Base-by-base conservation (phyloP, 2,888 invertebrate species). In the Tolmerus cingulatus region DNA sequence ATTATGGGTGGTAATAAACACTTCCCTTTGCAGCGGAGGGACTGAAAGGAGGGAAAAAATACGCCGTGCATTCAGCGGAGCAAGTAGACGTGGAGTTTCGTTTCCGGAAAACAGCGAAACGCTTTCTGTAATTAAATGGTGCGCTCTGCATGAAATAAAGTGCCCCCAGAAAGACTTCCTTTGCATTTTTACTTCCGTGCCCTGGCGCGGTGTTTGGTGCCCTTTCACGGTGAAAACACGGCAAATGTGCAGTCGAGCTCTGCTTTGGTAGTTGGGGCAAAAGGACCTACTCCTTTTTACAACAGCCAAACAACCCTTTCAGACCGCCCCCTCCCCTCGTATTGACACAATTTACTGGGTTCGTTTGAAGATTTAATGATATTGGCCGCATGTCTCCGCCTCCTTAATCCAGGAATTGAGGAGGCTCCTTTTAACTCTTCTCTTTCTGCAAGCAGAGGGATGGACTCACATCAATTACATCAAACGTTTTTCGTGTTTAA, bases 51-150 rank as follows among this genome's bases (percentile, higher is more conserved):
- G 12, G 23, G 23, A 3, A 8, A 7, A 66, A 27, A 66, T 23
- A 14, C 9, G 40, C 9, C 78, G 4, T 78, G 40, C 43, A 43
- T 19, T 27, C 9, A 43, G n/a, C 2, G 78, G 8, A 43, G 16
- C 78, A 77, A 19, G 43, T 55, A 30, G 34, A 81, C 55, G 82
- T 37, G 40, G 66, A 12, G 27, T 23, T 82, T 82, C 57, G 27
- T 23, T 82, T 82, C 57, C 57, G 37, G 23, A 66, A 34, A 57
- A 57, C 57, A 57, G 66, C 16, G 74, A 23, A 55, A 66, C 51
- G 82, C 57, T 82, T 82, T 82, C 82, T 57, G 82, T 82, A 82
- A 82, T 82, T 82, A 34, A 82, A 82, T 66, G 82, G 82, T 23
- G 57, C 37, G 19, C 30, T 57, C 37, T 37, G 57, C 40, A 82